These are phyloP conservation scores for Aromia moschata DNA, from an alignment of 2,888 invertebrate genomes.

Conservation along the genomic window DNA sequence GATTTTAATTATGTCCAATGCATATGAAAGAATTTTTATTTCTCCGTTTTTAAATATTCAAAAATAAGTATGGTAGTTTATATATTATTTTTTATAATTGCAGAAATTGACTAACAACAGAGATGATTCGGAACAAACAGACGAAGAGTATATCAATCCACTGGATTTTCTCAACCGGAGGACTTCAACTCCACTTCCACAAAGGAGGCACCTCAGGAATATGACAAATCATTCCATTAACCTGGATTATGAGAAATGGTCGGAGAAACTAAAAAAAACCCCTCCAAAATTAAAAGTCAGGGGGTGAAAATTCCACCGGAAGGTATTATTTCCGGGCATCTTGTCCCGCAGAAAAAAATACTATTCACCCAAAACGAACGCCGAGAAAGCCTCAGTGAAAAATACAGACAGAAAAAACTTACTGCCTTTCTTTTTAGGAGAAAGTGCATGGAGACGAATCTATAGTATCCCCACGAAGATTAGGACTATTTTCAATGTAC, in stretches of 20 bases:
- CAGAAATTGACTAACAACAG: too few relatives aligned
- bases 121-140: too few relatives aligned
- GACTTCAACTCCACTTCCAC: slow-evolving; percentile 3
- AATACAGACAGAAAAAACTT: too few relatives aligned
- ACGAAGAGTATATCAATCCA: too few relatives aligned
- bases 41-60: too few relatives aligned
- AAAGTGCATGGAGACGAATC: neutral
- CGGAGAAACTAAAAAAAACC: neutral
- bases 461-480: neutral
- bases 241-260: neutral
- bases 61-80: too few relatives aligned
- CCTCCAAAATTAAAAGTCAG: neutral
- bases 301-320: neutral
- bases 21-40: too few relatives aligned
- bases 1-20: too few relatives aligned
- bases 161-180: neutral
- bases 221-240: neutral
- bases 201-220: neutral
- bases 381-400: too few relatives aligned
- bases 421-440: neutral
- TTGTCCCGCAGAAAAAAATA: neutral
- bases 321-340: neutral
- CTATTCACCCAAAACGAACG: too few relatives aligned
- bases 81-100: too few relatives aligned
- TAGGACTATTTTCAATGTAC: neutral